Evolutionary conservation across 2,113 vertebrate species (phyloP).

Genomic region (Fregetta grallaria): DNA sequence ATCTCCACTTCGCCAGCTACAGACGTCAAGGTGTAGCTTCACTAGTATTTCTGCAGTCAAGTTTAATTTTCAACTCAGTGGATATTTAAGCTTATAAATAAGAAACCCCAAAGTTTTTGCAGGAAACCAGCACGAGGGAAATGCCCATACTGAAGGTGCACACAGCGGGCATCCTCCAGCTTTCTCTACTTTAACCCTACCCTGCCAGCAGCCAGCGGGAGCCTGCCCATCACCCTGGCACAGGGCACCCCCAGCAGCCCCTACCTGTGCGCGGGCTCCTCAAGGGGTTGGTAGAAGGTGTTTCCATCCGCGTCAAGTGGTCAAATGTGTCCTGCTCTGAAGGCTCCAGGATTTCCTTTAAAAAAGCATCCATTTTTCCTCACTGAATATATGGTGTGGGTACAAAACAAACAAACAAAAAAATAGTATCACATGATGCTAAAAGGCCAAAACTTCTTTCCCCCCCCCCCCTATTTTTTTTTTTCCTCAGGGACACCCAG

Average conservation of each 20-base stretch:
- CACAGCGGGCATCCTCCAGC: rapidly evolving
- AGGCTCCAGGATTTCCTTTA: not conserved
- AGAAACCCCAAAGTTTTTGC: rapidly evolving
- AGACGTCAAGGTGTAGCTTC: no score
- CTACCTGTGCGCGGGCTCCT: not conserved
- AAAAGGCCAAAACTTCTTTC: rapidly evolving
- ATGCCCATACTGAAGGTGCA: rapidly evolving
- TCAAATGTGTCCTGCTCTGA: not conserved
- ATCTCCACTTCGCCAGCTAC: not conserved
- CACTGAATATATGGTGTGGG: rapidly evolving
- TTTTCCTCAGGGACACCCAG: no score
- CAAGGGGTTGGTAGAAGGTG: rapidly evolving
- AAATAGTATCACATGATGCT: not conserved
- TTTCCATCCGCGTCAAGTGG: not conserved
- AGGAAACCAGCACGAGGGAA: rapidly evolving
- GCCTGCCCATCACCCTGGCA: not conserved
- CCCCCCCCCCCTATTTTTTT: rapidly evolving
- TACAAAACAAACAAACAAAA: not conserved
- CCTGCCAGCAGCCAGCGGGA: not conserved
- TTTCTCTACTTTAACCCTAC: not conserved
- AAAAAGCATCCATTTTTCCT: not conserved
- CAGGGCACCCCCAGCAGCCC: not conserved
- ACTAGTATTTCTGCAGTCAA: not conserved
- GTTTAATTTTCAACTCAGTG: rapidly evolving
- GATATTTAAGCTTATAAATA: not conserved